These are phyloP conservation scores for Catocala fraxini DNA, from an alignment of 2,888 invertebrate genomes.

Conservation along the genomic window DNA sequence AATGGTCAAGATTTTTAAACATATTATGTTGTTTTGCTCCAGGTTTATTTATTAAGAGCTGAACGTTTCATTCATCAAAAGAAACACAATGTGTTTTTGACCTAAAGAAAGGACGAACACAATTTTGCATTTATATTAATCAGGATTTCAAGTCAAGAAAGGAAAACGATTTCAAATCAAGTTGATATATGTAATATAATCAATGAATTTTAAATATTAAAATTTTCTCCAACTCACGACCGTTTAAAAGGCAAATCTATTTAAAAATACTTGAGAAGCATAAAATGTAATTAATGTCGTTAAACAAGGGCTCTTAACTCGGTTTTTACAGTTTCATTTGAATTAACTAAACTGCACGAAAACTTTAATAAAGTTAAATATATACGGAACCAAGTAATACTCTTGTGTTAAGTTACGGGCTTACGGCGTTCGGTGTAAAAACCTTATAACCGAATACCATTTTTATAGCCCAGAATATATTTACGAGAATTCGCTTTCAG, in stretches of 20 bases:
- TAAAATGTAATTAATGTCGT: constrained; percentile 6
- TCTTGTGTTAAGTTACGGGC: constrained; percentile 56
- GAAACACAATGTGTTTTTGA: no score
- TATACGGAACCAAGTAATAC: constrained; percentile 40
- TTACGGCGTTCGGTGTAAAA: constrained; percentile 68
- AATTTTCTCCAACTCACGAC: background rate
- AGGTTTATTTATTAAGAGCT: no score
- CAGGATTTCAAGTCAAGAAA: no score
- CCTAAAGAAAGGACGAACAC: no score
- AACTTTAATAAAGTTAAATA: constrained; percentile 19
- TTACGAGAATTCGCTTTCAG: constrained; percentile 78
- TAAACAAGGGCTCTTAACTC: background rate
- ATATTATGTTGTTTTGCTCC: no score
- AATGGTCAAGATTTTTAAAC: no score
- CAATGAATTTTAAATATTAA: background rate
- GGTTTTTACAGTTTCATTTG: constrained; percentile 1
- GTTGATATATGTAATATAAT: no score
- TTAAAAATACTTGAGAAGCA: constrained; percentile 1
- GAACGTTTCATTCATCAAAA: no score
- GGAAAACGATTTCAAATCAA: no score
- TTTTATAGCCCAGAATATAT: constrained; percentile 81
- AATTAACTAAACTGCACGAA: constrained; percentile 16
- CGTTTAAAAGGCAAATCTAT: background rate
- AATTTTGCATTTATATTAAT: no score
- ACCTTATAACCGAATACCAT: constrained; percentile 77